Evolutionary conservation across 2,797 vertebrate genomes (phyloP).

Genomic region (Eidolon dupreanum): DNA sequence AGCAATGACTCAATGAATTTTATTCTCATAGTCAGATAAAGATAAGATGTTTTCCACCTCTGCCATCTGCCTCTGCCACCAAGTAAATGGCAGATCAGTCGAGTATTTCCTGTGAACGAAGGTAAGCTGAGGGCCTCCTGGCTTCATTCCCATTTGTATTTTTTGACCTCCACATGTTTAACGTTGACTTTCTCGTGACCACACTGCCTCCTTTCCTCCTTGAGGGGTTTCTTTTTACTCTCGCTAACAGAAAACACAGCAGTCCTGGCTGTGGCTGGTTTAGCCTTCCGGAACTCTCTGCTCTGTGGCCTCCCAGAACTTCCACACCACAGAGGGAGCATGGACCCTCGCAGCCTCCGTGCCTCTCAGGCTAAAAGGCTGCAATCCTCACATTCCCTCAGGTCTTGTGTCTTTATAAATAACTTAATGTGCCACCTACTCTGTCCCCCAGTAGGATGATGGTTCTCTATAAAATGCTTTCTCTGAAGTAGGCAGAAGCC

Average conservation of each 20-base stretch:
- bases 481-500: neutral
- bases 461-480: neutral
- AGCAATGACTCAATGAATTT: neutral
- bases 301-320: neutral
- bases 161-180: neutral
- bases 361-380: neutral
- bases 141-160: neutral
- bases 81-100: neutral
- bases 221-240: neutral
- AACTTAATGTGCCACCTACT: neutral
- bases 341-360: accelerated
- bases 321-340: accelerated
- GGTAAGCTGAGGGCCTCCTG: neutral
- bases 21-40: neutral
- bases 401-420: neutral
- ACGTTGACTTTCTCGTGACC: neutral
- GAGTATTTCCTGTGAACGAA: neutral
- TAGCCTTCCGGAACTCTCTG: neutral
- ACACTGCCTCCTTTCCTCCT: neutral
- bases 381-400: neutral
- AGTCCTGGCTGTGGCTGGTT: neutral
- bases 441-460: neutral
- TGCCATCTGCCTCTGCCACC: neutral
- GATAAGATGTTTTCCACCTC: neutral
- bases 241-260: neutral